Evolutionary conservation across 53 echinoderm and acorn worm species (phyloP).

Genomic region (Antedon mediterranea): DNA sequence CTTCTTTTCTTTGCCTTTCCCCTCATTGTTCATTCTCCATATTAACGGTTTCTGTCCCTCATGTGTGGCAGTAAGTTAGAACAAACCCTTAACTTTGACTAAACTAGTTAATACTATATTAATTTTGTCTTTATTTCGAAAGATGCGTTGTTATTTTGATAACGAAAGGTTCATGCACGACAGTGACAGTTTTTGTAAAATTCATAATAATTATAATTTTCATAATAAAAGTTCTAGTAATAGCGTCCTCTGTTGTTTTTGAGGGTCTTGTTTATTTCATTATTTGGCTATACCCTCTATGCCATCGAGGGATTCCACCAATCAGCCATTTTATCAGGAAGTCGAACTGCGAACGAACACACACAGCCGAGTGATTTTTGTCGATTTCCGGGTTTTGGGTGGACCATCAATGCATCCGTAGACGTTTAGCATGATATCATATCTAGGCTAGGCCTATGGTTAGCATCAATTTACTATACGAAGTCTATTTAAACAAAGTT

Average conservation of each 20-base stretch:
- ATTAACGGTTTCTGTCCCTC: too few species aligned
- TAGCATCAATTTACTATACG: neutral
- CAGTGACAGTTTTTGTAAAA: too few species aligned
- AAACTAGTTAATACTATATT: too few species aligned
- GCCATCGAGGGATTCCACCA: neutral
- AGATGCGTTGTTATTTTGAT: too few species aligned
- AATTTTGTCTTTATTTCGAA: too few species aligned
- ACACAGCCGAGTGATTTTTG: neutral
- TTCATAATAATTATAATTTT: too few species aligned
- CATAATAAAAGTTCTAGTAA: neutral
- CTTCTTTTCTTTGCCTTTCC: too few species aligned
- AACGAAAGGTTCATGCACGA: too few species aligned
- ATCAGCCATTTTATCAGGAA: slow-evolving; percentile 73
- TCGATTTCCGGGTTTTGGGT: slow-evolving; percentile 1
- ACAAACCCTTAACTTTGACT: too few species aligned
- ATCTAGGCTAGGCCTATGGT: neutral
- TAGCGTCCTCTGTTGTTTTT: neutral
- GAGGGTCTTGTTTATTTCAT: neutral
- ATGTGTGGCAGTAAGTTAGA: too few species aligned
- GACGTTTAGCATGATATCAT: neutral
- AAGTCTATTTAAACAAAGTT: neutral
- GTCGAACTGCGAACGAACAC: slow-evolving; percentile 9
- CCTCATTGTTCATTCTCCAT: too few species aligned
- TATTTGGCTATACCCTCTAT: neutral
- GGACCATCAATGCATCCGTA: neutral